phyloP scores from a whole-genome alignment of 2,888 invertebrate genomes.

The Andrena camellia region DNA sequence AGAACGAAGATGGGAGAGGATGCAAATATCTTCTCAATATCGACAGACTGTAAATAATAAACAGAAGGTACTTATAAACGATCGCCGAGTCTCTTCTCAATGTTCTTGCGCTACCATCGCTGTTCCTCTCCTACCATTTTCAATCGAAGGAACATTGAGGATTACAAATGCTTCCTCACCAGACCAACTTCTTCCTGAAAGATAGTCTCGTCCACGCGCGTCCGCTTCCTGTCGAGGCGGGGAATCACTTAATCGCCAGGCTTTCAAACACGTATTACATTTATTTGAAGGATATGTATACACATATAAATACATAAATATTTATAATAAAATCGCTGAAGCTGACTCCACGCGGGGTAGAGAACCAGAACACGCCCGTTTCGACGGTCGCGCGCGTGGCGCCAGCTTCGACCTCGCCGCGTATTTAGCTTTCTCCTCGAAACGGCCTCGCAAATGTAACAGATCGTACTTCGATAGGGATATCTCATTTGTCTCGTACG shows the following conservation, averaged over 20 bases:
- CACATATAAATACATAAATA: slow-evolving; percentile 84
- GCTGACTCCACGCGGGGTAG: slow-evolving; percentile 66
- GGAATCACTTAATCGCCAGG: background rate
- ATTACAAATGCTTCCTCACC: background rate
- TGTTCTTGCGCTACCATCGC: background rate
- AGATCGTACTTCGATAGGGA: slow-evolving; percentile 47
- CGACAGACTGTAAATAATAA: slow-evolving; percentile 72
- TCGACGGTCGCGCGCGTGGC: slow-evolving; percentile 23
- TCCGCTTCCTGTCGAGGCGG: background rate
- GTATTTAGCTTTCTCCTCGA: slow-evolving; percentile 48
- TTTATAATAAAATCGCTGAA: slow-evolving; percentile 80
- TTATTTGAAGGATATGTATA: slow-evolving; percentile 83
- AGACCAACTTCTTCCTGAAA: background rate
- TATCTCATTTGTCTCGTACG: slow-evolving; percentile 41
- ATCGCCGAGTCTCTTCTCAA: background rate
- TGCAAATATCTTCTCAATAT: slow-evolving; percentile 15
- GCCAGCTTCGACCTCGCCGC: slow-evolving; percentile 60
- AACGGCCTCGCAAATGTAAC: slow-evolving; percentile 66
- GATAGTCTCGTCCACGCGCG: background rate
- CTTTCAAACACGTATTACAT: slow-evolving; percentile 82
- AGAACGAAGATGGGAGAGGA: slow-evolving; percentile 37
- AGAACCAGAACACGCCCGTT: background rate
- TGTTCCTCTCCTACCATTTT: background rate
- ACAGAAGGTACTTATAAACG: slow-evolving; percentile 54
- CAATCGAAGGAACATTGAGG: background rate